Percentiles rank a stretch among this genome's conserved stretches.
These are phyloP conservation scores for Clitarchus hookeri DNA, from an alignment of 2,888 invertebrate genomes.

Conservation along the genomic window DNA sequence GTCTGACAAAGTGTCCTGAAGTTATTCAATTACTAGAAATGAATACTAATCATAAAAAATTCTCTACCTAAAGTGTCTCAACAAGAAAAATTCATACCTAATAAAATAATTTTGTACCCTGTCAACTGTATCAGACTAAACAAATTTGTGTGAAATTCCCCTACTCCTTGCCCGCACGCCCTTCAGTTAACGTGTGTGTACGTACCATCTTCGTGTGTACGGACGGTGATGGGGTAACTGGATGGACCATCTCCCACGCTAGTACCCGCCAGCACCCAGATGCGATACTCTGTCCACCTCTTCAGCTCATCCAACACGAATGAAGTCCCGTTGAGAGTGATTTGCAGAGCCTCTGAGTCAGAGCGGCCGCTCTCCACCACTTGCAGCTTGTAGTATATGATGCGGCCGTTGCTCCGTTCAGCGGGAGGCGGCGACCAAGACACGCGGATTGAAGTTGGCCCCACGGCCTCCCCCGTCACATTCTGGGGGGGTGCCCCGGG, in stretches of 20 bases:
- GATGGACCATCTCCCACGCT: constrained; percentile 94
- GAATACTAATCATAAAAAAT: neutral
- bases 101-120: neutral
- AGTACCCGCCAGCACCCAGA: constrained; percentile 96
- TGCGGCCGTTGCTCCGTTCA: constrained; percentile 88
- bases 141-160: neutral
- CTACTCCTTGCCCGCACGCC: neutral
- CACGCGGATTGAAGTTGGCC: constrained; percentile 87
- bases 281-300: constrained; percentile 94
- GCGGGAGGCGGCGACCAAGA: constrained; percentile 92
- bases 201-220: constrained; percentile 99
- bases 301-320: constrained; percentile 87
- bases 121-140: neutral
- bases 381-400: constrained; percentile 93
- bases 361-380: constrained; percentile 83
- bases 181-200: constrained; percentile 50
- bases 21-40: neutral
- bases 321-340: constrained; percentile 77
- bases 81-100: neutral
- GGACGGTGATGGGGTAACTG: constrained; percentile 88
- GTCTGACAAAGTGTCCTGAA: neutral
- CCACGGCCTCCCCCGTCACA: constrained; percentile 85
- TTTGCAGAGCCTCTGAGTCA: constrained; percentile 81
- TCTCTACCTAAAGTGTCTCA: neutral
- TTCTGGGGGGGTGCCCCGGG: constrained; percentile 96